phyloP scores from a whole-genome alignment of 2,113 vertebrate genomes.

The Pongo pygmaeus region DNA sequence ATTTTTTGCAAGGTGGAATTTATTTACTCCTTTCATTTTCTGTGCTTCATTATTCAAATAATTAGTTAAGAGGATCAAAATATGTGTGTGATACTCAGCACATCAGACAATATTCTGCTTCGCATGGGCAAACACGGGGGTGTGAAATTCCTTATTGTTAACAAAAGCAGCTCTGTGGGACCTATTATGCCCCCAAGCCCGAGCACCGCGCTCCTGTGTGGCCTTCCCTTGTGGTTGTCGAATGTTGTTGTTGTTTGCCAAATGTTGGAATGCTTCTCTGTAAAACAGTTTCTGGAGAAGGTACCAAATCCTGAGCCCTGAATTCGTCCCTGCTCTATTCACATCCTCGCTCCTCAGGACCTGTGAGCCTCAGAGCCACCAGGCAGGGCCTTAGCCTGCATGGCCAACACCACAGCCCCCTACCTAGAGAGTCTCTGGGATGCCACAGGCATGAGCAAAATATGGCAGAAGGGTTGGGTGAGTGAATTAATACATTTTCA shows the following conservation, averaged over 20 bases:
- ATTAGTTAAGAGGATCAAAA: background rate
- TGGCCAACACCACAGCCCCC: background rate
- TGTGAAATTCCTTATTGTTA: fast-evolving
- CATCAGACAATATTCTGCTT: background rate
- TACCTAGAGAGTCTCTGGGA: background rate
- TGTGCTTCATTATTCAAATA: fast-evolving
- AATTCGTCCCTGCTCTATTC: fast-evolving
- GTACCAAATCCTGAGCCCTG: fast-evolving
- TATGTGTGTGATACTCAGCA: background rate
- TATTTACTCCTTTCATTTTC: background rate
- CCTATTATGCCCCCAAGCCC: fast-evolving
- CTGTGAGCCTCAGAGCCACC: fast-evolving
- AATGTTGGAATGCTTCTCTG: too few relatives aligned
- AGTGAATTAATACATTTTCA: fast-evolving
- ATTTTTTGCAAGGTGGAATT: too few relatives aligned
- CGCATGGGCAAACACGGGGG: fast-evolving
- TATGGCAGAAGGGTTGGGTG: fast-evolving
- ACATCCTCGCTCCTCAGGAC: fast-evolving
- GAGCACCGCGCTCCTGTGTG: fast-evolving
- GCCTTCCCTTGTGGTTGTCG: fast-evolving
- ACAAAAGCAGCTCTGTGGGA: fast-evolving
- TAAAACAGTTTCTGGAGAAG: background rate
- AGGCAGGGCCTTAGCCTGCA: fast-evolving
- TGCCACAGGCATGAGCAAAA: fast-evolving
- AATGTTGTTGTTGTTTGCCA: fast-evolving